Evolutionary conservation across 2,113 vertebrate genomes (phyloP).

Genomic region (Nothobranchius kuhntae): DNA sequence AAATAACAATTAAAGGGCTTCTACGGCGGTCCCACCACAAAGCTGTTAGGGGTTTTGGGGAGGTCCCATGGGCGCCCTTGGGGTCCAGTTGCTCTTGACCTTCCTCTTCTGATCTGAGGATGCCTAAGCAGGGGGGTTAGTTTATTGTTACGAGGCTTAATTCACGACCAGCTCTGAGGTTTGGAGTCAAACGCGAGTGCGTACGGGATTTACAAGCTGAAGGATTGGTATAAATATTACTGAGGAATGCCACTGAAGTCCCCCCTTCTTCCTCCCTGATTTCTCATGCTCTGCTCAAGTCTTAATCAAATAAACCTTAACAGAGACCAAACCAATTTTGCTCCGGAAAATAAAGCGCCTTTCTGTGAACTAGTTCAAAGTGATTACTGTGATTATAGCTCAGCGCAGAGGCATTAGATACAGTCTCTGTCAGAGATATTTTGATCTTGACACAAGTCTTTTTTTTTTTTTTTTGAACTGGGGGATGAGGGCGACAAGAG

Average conservation of each 20-base stretch:
- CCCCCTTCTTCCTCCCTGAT: conserved; percentile 31
- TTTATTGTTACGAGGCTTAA: conserved; percentile 60
- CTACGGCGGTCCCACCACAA: conserved; percentile 30
- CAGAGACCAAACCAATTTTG: conserved; percentile 61
- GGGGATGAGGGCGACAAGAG: conserved; percentile 41
- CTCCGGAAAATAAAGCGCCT: conserved; percentile 59
- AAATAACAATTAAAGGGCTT: conserved; percentile 76
- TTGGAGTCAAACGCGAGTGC: conserved; percentile 61
- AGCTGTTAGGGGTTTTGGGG: conserved; percentile 45
- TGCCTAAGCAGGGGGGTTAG: conserved; percentile 50
- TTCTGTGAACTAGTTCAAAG: conserved; percentile 69
- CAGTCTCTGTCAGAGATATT: conserved; percentile 58
- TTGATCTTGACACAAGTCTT: conserved; percentile 59
- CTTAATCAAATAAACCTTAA: conserved; percentile 74
- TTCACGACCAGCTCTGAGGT: conserved; percentile 53
- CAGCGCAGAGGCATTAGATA: conserved; percentile 64
- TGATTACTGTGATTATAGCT: conserved; percentile 67
- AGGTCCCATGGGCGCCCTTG: conserved; percentile 61
- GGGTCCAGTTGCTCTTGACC: conserved; percentile 69
- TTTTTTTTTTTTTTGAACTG: conserved; percentile 29
- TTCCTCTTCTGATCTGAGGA: conserved; percentile 59
- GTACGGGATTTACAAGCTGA: conserved; percentile 68
- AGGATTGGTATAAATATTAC: conserved; percentile 64
- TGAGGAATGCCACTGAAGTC: conserved; percentile 61
- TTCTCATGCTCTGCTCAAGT: conserved; percentile 53